phyloP scores from a whole-genome alignment of 2,888 invertebrate species.

The Apotomis capreana region DNA sequence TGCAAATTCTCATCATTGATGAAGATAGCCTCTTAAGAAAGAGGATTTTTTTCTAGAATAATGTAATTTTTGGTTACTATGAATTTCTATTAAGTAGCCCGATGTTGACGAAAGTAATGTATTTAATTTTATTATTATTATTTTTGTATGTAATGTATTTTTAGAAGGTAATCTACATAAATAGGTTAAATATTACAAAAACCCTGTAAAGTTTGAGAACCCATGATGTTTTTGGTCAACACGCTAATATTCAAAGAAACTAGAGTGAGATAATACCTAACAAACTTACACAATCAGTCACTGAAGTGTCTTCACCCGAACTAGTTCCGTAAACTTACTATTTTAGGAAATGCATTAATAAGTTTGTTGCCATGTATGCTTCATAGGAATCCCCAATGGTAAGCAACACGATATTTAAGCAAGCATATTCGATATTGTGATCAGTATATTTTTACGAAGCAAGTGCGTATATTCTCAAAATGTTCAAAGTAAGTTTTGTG shows the following conservation, averaged over 20 bases:
- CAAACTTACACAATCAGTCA: constrained; percentile 11
- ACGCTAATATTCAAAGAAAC: constrained; percentile 36
- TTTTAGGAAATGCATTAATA: constrained; percentile 16
- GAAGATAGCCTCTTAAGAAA: too few species aligned
- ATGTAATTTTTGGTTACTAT: too few species aligned
- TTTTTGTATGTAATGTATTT: too few species aligned
- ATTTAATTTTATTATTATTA: too few species aligned
- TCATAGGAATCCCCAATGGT: constrained; percentile 19
- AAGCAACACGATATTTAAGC: constrained; percentile 31
- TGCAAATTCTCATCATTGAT: too few species aligned
- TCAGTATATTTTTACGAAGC: constrained; percentile 18
- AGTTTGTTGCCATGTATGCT: constrained; percentile 1
- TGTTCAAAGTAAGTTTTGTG: constrained; percentile 32
- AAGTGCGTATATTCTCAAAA: constrained; percentile 13
- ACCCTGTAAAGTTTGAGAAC: constrained; percentile 9
- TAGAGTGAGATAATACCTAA: constrained; percentile 7
- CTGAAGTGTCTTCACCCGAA: not conserved
- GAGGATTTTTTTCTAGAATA: too few species aligned
- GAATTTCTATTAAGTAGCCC: too few species aligned
- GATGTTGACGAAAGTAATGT: too few species aligned
- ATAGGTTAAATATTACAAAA: too few species aligned
- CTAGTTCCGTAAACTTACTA: not conserved
- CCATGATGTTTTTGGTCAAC: constrained; percentile 2
- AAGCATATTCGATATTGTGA: constrained; percentile 3
- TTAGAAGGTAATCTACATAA: not conserved